Base-by-base conservation (phyloP, 2,797 vertebrate species). In the Syncerus caffer region DNA sequence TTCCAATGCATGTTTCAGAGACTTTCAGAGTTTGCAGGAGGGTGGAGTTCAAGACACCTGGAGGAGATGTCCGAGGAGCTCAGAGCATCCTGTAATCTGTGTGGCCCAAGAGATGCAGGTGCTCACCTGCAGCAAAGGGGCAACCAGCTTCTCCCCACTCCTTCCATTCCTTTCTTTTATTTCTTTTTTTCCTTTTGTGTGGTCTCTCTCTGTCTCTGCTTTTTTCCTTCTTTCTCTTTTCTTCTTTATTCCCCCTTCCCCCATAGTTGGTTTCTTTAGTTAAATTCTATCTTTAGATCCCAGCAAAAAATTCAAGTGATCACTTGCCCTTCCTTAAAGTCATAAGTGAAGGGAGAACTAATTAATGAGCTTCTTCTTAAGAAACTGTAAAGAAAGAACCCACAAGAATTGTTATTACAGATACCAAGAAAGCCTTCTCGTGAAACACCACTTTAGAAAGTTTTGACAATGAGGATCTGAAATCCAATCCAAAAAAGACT, bases 101-200 rank as follows among this genome's bases (percentile, higher is more conserved):
- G 2, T 1, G 25, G 9, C 12, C 7, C 1, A 23, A 80, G n/a
- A 86, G 31, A 21, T 9, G 3, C 9, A 71, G 12, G 2, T 8
- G 6, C 23, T 62, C 1, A 23, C 17, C 13, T 38, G 19, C 0
- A 31, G 42, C 12, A 7, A 31, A 71, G 29, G 2, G 31, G n/a
- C 4, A 55, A 0, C 6, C 38, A 10, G 21, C n/a, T 55, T 15
- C 27, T 11, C 10, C 53, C 7, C 1, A 14, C 4, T n/a, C 6
- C 14, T 13, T 23, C 17, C 15, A 58, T 12, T 38, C 3, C 14
- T 31, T 14, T 7, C 17, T 17, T 25, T 38, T 1, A 23, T 17
- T 14, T 53, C 34, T 11, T 17, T 0, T 78, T 42, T n/a, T 79
- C 57, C 31, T n/a, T 80, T 51, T 12, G 29, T 79, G 23, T 76